Percentiles rank a stretch among this genome's conserved stretches.
Conservation (phyloP, 2,113 vertebrate genomes). For the Bothrops jararaca region DNA sequence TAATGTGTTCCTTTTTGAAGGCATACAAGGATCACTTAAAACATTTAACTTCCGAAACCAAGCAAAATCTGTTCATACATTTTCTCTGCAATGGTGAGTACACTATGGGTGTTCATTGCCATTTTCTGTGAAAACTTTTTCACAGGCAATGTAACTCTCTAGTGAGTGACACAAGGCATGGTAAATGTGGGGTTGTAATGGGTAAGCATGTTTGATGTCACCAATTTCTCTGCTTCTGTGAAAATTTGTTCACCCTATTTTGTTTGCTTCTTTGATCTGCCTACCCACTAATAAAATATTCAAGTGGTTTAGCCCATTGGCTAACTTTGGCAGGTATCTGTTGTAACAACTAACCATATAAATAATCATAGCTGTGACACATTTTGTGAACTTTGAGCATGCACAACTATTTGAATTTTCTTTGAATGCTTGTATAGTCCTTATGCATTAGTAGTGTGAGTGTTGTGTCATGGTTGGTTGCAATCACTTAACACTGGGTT, state of each 20-base stretch:
- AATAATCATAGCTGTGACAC: not conserved
- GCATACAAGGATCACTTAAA: not conserved
- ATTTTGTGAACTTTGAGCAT: not conserved
- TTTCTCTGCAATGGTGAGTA: not conserved
- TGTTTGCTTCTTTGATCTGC: not conserved
- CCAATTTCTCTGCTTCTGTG: not conserved
- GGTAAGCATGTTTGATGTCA: not conserved
- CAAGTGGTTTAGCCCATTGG: not conserved
- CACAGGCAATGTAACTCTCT: not conserved
- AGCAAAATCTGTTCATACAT: not conserved
- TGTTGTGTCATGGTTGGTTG: not conserved
- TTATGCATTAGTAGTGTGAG: not conserved
- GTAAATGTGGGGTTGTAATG: not conserved
- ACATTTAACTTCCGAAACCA: not conserved
- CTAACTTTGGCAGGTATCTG: not conserved
- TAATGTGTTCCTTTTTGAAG: not conserved
- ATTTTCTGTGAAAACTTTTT: not conserved
- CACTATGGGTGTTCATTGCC: not conserved
- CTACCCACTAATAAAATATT: not conserved
- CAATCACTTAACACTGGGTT: not conserved
- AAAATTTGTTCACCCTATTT: not conserved
- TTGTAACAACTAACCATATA: not conserved
- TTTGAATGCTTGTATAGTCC: not conserved
- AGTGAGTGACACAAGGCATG: not conserved
- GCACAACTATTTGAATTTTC: not conserved